Conservation (phyloP, 2,888 invertebrate genomes). For the Gastracanthus pulcherrimus region DNA sequence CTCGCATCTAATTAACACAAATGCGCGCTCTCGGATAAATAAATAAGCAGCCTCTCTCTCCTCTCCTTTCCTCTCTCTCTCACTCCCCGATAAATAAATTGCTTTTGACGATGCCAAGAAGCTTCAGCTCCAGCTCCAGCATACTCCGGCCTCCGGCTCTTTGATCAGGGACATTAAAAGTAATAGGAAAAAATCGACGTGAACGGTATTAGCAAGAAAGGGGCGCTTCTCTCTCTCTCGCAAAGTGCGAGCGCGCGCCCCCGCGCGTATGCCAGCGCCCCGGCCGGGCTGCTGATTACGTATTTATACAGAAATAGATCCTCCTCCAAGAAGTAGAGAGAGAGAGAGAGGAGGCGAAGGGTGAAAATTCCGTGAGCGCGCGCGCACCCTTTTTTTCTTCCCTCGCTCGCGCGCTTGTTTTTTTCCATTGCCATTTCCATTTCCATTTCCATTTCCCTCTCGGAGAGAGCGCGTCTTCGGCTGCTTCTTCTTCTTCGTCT, state of each 20-base stretch:
- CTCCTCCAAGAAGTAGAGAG: too few relatives aligned
- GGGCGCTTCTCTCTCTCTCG: neutral
- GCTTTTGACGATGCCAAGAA: constrained; percentile 15
- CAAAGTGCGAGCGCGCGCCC: too few relatives aligned
- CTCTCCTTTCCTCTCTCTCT: too few relatives aligned
- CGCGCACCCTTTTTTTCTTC: constrained; percentile 20
- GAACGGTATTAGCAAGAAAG: constrained; percentile 33
- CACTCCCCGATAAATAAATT: constrained; percentile 29
- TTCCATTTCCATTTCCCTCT: neutral
- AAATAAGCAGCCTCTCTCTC: too few relatives aligned
- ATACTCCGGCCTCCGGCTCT: too few relatives aligned
- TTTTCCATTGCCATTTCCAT: neutral
- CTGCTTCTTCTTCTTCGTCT: neutral
- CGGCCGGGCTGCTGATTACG: constrained; percentile 58
- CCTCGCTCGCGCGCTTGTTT: neutral
- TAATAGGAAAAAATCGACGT: constrained; percentile 55
- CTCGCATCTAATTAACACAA: constrained; percentile 43
- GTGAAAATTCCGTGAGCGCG: constrained; percentile 47
- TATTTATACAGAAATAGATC: constrained; percentile 59
- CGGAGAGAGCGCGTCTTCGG: neutral
- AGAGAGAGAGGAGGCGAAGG: constrained; percentile 20
- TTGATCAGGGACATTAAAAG: constrained; percentile 56
- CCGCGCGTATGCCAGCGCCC: too few relatives aligned
- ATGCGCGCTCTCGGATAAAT: constrained; percentile 11
- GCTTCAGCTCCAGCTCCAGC: too few relatives aligned